These are phyloP conservation scores for Syrista parreyssii DNA, from an alignment of 2,888 invertebrate genomes.

Conservation along the genomic window DNA sequence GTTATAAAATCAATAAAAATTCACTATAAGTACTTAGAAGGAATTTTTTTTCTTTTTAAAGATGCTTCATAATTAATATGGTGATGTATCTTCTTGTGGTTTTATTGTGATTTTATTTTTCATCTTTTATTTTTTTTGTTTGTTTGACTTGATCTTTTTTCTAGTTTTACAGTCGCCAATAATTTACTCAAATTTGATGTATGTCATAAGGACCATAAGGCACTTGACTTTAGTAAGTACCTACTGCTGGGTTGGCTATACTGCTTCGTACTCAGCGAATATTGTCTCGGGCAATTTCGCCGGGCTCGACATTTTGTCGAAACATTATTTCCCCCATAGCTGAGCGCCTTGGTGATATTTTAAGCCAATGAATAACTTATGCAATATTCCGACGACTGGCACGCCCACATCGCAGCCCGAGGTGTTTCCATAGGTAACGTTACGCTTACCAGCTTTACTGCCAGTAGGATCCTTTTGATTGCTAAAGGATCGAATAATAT, in stretches of 20 bases:
- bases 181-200: not conserved
- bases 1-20: not conserved
- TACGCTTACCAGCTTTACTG: not conserved
- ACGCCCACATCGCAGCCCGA: not conserved
- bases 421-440: not conserved
- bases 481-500: not conserved
- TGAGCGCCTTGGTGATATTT: constrained; percentile 12
- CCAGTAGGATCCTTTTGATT: not conserved
- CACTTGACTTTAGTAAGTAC: not conserved
- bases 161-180: not conserved
- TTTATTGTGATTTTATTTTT: not conserved
- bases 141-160: not conserved
- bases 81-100: not conserved
- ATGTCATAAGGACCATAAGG: not conserved
- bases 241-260: not conserved
- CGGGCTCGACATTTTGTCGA: constrained; percentile 10
- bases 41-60: not conserved
- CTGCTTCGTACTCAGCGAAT: constrained; percentile 11
- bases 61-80: not conserved
- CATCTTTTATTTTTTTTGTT: not conserved
- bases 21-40: not conserved
- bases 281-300: constrained; percentile 11
- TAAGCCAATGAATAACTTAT: constrained; percentile 18
- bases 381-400: constrained; percentile 12
- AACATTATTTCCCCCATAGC: constrained; percentile 1